Conservation (phyloP, 2,888 invertebrate species). For the Cetonia aurata region DNA sequence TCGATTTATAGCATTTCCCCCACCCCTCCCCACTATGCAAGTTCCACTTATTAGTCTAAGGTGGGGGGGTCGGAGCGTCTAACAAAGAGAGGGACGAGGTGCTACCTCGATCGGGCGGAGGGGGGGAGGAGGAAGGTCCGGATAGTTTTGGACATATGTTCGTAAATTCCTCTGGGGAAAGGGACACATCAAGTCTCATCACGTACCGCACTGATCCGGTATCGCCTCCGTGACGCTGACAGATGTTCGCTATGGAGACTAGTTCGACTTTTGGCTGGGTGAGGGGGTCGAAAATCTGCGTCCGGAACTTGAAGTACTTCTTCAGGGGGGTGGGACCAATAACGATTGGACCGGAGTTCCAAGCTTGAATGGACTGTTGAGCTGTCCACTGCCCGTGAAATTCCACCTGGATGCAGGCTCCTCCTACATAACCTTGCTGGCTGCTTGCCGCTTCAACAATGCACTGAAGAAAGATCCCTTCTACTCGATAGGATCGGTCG, state of each 20-base stretch:
- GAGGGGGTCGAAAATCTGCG: not conserved
- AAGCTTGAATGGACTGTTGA: not conserved
- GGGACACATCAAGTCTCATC: not conserved
- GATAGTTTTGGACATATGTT: not conserved
- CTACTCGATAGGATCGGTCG: not conserved
- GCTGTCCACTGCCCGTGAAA: not conserved
- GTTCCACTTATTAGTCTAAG: too few relatives aligned
- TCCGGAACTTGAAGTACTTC: not conserved
- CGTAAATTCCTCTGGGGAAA: not conserved
- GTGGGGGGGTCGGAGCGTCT: too few relatives aligned
- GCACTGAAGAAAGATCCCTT: not conserved
- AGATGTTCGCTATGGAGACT: not conserved
- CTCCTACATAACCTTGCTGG: not conserved
- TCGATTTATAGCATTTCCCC: too few relatives aligned
- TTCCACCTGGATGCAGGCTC: not conserved
- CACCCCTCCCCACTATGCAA: too few relatives aligned
- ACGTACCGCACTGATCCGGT: not conserved
- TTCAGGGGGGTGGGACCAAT: not conserved
- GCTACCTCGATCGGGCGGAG: not conserved
- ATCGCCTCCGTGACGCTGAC: not conserved
- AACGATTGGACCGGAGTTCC: not conserved
- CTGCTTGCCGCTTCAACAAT: not conserved
- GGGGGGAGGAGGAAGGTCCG: not conserved
- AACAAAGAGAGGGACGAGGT: not conserved
- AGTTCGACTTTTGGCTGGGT: not conserved